Evolutionary conservation across 2,113 vertebrate species (phyloP).

Genomic region (cat (Felis catus)): F.catus_Fca126_mat1.0 CM031412.1:110550001-110550500

Average conservation of each 20-base stretch:
- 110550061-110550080: neutral
- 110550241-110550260: neutral
- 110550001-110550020: neutral
- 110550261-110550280: conserved; percentile 60
- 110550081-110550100: accelerated
- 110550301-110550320: conserved; percentile 81
- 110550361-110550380: conserved; percentile 86
- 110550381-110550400: conserved; percentile 83
- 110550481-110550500: conserved; percentile 84
- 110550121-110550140: neutral
- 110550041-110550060: neutral
- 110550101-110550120: neutral
- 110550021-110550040: neutral
- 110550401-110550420: conserved; percentile 80
- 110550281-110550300: conserved; percentile 78
- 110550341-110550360: conserved; percentile 84
- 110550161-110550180: neutral
- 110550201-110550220: neutral
- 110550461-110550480: conserved; percentile 84
- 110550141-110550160: neutral
- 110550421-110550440: conserved; percentile 83
- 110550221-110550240: neutral
- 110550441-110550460: conserved; percentile 80
- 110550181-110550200: neutral
- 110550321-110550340: conserved; percentile 85